Percentiles rank a stretch among this genome's conserved stretches.
phyloP scores from a whole-genome alignment of 2,113 vertebrate species.

The Tachuris rubrigastra region DNA sequence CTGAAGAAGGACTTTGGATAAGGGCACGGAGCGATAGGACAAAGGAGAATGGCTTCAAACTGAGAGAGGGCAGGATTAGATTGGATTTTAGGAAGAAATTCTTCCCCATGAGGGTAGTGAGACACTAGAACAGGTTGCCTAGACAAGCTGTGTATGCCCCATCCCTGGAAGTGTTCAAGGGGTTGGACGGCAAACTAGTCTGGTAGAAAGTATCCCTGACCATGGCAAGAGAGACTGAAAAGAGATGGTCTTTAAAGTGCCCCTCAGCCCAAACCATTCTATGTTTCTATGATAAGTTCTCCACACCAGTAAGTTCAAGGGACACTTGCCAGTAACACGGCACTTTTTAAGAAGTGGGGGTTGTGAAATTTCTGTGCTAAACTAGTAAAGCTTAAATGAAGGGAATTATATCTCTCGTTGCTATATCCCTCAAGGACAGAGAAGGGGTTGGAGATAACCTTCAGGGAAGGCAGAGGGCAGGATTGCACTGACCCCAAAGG shows the following conservation, averaged over 20 bases:
- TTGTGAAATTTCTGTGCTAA: background rate
- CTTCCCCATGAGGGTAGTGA: background rate
- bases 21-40: background rate
- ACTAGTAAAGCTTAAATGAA: background rate
- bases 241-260: background rate
- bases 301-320: background rate
- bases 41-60: background rate
- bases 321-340: background rate
- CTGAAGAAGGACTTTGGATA: background rate
- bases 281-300: background rate
- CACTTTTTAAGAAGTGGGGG: background rate
- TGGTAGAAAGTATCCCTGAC: background rate
- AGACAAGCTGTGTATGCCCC: background rate
- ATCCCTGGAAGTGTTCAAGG: background rate
- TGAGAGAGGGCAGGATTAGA: background rate
- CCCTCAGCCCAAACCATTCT: background rate
- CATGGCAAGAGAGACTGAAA: background rate
- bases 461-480: slow-evolving; percentile 12
- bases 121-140: fast-evolving
- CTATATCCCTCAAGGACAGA: background rate
- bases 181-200: background rate
- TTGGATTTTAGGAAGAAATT: background rate
- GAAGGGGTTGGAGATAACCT: background rate
- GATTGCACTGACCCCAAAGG: background rate
- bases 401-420: background rate